These are phyloP conservation scores for Sitta europaea DNA, from an alignment of 2,113 vertebrate genomes.

Conservation along the genomic window DNA sequence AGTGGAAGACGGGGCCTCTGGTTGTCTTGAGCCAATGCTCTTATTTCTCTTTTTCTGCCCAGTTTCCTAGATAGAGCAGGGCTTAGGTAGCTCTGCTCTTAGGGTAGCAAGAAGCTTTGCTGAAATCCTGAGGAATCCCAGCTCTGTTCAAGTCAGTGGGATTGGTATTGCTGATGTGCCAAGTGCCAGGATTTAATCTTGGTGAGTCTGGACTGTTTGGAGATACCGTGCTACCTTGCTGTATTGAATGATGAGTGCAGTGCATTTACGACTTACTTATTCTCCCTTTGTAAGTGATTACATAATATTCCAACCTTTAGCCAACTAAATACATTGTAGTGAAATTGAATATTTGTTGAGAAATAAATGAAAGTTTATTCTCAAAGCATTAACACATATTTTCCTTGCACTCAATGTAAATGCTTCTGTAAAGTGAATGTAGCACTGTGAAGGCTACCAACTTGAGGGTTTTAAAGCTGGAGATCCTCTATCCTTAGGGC, in stretches of 20 bases:
- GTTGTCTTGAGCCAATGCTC: neutral
- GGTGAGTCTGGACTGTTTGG: neutral
- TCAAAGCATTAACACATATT: neutral
- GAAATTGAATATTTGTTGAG: neutral
- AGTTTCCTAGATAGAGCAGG: neutral
- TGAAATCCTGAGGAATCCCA: neutral
- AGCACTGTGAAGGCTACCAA: accelerated
- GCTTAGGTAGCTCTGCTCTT: neutral
- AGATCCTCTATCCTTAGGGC: neutral
- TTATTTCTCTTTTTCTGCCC: neutral
- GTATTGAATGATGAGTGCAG: neutral
- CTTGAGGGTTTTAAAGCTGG: neutral
- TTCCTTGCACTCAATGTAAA: neutral
- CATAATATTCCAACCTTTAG: neutral
- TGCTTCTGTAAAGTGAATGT: neutral
- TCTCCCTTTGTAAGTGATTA: neutral
- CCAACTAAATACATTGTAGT: neutral
- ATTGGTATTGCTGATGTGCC: neutral
- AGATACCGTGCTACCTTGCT: neutral
- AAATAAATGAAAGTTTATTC: neutral
- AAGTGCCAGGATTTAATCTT: neutral
- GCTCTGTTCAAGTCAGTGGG: neutral
- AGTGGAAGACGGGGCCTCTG: neutral
- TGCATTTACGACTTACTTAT: neutral
- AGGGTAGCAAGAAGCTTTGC: neutral